Percentiles rank a stretch among this genome's conserved stretches.
Conservation (phyloP, 2,888 invertebrate genomes). For the Ditula angustiorana region DNA sequence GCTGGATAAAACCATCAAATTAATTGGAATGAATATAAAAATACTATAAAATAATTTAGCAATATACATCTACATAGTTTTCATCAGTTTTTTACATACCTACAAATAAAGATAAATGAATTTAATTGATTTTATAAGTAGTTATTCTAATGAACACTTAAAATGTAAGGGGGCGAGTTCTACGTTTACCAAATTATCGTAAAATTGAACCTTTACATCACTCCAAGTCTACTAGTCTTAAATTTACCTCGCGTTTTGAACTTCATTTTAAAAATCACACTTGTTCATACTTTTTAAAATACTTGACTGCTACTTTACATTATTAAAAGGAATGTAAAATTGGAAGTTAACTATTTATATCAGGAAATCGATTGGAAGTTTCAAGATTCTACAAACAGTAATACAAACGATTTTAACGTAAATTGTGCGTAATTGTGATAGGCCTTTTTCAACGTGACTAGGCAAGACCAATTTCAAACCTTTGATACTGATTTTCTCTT, state of each 20-base stretch:
- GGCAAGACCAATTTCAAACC: slow-evolving; percentile 64
- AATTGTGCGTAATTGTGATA: slow-evolving; percentile 78
- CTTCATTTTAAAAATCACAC: slow-evolving; percentile 78
- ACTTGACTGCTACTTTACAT: slow-evolving; percentile 61
- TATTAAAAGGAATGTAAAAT: slow-evolving; percentile 75
- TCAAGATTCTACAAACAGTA: slow-evolving; percentile 40
- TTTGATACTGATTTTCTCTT: slow-evolving; percentile 32
- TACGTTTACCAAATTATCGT: slow-evolving; percentile 67
- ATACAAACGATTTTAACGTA: slow-evolving; percentile 54
- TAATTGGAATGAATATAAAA: slow-evolving; percentile 83
- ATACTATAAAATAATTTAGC: slow-evolving; percentile 84
- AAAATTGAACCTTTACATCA: slow-evolving; percentile 76
- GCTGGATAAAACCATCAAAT: slow-evolving; percentile 73
- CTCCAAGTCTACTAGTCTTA: slow-evolving; percentile 68
- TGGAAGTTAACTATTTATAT: slow-evolving; percentile 66
- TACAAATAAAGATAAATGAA: slow-evolving; percentile 73
- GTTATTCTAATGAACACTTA: slow-evolving; percentile 84
- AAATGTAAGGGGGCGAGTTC: slow-evolving; percentile 71
- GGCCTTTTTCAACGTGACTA: slow-evolving; percentile 82
- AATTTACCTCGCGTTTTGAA: slow-evolving; percentile 73
- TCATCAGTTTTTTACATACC: slow-evolving; percentile 72
- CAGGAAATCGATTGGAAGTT: slow-evolving; percentile 41
- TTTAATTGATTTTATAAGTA: slow-evolving; percentile 73
- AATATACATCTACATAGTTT: slow-evolving; percentile 72
- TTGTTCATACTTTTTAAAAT: slow-evolving; percentile 58